phyloP scores from a whole-genome alignment of 2,797 vertebrate species.

The Sciaenops ocellatus region DNA sequence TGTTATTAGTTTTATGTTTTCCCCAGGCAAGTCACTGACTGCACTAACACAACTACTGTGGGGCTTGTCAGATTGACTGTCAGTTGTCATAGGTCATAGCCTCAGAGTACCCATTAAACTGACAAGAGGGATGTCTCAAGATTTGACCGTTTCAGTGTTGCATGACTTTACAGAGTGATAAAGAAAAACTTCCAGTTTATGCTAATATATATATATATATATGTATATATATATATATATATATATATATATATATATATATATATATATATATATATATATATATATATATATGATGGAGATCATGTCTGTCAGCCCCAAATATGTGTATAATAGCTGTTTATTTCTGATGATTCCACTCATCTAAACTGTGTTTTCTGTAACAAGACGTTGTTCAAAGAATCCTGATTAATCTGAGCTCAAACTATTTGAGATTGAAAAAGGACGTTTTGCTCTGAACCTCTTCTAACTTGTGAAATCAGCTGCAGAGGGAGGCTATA shows the following conservation, averaged over 20 bases:
- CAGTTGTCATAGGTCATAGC: neutral
- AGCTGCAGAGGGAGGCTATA: constrained; percentile 32
- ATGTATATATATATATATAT: neutral
- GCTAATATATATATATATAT: neutral
- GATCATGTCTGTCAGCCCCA: constrained; percentile 36
- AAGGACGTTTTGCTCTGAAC: constrained; percentile 13
- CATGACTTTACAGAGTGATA: neutral
- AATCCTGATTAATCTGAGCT: constrained; percentile 62
- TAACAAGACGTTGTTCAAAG: constrained; percentile 53
- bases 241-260: neutral
- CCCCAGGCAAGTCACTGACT: neutral
- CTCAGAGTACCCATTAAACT: neutral
- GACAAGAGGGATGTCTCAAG: neutral
- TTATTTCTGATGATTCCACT: constrained; percentile 31
- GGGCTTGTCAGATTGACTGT: neutral
- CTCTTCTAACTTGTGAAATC: constrained; percentile 24
- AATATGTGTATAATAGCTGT: constrained; percentile 27
- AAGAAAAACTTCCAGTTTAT: neutral
- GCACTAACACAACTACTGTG: neutral
- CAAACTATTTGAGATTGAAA: constrained; percentile 17
- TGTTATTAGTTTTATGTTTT: neutral
- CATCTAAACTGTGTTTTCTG: constrained; percentile 41
- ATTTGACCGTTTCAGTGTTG: neutral
- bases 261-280: neutral
- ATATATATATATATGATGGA: neutral